These are phyloP conservation scores for Xylota sylvarum DNA, from an alignment of 2,888 invertebrate genomes.

Conservation along the genomic window DNA sequence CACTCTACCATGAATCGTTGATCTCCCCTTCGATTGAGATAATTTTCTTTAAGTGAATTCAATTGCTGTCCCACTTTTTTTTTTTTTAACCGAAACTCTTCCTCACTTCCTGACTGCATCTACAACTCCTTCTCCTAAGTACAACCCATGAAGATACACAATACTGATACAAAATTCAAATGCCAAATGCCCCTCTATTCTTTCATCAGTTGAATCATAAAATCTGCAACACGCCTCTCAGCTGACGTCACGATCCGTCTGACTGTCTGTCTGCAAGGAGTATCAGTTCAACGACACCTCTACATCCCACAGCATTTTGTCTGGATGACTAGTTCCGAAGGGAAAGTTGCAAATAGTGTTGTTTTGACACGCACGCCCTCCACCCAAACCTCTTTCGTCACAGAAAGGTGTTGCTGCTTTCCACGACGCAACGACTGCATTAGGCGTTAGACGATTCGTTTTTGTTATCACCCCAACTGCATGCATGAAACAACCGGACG, in stretches of 20 bases:
- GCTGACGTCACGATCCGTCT: conserved; percentile 7
- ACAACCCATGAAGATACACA: background rate
- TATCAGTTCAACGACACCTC: conserved; percentile 1
- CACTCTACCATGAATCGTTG: background rate
- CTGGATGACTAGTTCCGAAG: conserved; percentile 6
- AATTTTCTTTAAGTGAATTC: no score
- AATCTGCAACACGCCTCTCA: conserved; percentile 4
- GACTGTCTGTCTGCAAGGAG: conserved; percentile 15
- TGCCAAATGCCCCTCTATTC: background rate
- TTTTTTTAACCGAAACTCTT: background rate
- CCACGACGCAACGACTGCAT: conserved; percentile 5
- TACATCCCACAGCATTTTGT: background rate
- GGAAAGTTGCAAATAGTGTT: conserved; percentile 22
- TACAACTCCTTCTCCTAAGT: no score
- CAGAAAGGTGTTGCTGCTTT: background rate
- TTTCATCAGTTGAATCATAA: background rate
- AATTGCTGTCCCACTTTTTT: background rate
- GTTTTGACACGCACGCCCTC: conserved; percentile 31
- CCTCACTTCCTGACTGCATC: no score
- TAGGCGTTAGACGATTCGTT: conserved; percentile 3
- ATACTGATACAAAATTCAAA: background rate
- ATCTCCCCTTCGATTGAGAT: background rate
- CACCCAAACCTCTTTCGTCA: conserved; percentile 1
- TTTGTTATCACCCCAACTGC: background rate
- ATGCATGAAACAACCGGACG: conserved; percentile 12